A percentile compares a stretch with the other conserved stretches of the same genome.
Evolutionary conservation across 1,140 invertebrate species (phyloP).

Genomic region (Copidosoma floridanum): DNA sequence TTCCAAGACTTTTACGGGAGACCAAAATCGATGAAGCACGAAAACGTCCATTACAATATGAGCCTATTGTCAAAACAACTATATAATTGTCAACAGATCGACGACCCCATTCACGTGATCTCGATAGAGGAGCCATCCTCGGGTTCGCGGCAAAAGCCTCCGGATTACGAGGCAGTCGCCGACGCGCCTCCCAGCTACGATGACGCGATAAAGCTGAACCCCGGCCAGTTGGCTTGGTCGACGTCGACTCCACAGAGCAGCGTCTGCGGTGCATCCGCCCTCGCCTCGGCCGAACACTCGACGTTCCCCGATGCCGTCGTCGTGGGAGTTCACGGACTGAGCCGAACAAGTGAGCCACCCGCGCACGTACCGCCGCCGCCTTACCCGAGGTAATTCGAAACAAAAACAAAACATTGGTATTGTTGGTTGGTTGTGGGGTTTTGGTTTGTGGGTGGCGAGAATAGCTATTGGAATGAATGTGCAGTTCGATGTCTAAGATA

Average conservation of each 20-base stretch:
- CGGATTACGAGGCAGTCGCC: conserved; percentile 70
- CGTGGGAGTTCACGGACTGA: conserved; percentile 33
- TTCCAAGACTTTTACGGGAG: too few relatives aligned
- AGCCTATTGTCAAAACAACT: too few relatives aligned
- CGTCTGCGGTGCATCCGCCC: conserved; percentile 28
- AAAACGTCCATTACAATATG: too few relatives aligned
- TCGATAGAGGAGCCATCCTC: conserved; percentile 57
- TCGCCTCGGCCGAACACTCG: conserved; percentile 29
- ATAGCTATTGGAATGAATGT: too few relatives aligned
- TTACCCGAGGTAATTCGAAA: conserved; percentile 54
- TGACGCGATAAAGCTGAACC: conserved; percentile 71
- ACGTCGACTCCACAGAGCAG: conserved; percentile 37
- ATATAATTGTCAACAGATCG: too few relatives aligned
- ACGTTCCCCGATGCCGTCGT: conserved; percentile 37
- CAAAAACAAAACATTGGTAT: too few relatives aligned
- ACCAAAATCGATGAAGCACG: too few relatives aligned
- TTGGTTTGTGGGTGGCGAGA: too few relatives aligned
- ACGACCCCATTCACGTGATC: conserved; percentile 67
- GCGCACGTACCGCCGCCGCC: conserved; percentile 46
- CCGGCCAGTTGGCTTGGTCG: conserved; percentile 51
- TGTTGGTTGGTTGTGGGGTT: too few relatives aligned
- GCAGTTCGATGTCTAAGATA: too few relatives aligned
- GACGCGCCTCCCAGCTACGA: conserved; percentile 71
- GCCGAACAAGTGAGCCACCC: conserved; percentile 34
- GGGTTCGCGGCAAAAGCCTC: conserved; percentile 64